These are phyloP conservation scores for Speoplatyrhinus poulsoni DNA, from an alignment of 2,113 vertebrate species.

Conservation along the genomic window DNA sequence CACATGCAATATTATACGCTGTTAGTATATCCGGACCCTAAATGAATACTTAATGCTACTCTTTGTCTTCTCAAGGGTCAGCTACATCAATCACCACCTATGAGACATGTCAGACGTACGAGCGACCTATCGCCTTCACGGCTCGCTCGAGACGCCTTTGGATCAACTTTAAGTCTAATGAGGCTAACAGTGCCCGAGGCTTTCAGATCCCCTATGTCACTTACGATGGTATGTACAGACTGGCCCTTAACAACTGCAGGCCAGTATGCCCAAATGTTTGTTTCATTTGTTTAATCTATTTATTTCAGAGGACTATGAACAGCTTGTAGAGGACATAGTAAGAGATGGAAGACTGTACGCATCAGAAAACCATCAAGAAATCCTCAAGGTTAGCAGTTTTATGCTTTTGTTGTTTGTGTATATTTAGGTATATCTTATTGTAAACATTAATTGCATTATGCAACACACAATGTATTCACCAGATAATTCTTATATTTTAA, in stretches of 20 bases:
- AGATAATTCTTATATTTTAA: no score
- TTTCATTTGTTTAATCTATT: background rate
- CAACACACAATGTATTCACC: no score
- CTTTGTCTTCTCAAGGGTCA: slow-evolving; percentile 78
- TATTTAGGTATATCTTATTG: background rate
- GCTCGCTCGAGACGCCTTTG: slow-evolving; percentile 95
- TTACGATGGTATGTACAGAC: slow-evolving; percentile 83
- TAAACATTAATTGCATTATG: no score
- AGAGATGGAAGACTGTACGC: slow-evolving; percentile 94
- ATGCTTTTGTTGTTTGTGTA: background rate
- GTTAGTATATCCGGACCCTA: no score
- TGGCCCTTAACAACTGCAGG: background rate
- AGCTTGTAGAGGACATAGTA: slow-evolving; percentile 97
- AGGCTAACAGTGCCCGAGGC: slow-evolving; percentile 92
- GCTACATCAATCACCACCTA: slow-evolving; percentile 97
- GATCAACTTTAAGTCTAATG: slow-evolving; percentile 98
- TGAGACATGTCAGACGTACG: slow-evolving; percentile 97
- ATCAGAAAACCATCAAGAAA: slow-evolving; percentile 98
- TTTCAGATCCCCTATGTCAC: slow-evolving; percentile 98
- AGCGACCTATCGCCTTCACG: slow-evolving; percentile 95
- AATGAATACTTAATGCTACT: slow-evolving; percentile 7
- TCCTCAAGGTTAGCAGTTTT: slow-evolving; percentile 85
- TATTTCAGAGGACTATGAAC: slow-evolving; percentile 92
- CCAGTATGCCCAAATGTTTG: background rate
- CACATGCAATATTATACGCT: no score